Evolutionary conservation across 2,888 invertebrate genomes (phyloP), one percentile per base, ranked within the genome.

Genomic region (Trichopoda pennipes): DNA sequence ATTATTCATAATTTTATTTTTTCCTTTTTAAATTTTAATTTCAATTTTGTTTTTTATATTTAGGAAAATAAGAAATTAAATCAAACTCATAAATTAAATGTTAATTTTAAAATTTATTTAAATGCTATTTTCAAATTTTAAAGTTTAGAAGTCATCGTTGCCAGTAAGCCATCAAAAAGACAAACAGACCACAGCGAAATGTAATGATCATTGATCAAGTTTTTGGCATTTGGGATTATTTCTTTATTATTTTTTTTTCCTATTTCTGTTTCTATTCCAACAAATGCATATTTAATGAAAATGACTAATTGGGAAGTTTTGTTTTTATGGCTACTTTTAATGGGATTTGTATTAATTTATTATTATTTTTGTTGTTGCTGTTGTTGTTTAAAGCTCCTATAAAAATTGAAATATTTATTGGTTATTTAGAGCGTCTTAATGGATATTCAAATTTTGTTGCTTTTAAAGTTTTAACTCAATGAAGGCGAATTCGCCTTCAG

Each of bases 261-360:
- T 49, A 44, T 35, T 19, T 19, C 4, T 64, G 21, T 38, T 35
- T 53, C 55, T 49, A 23, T 61, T 23, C 47, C 9, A 64, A 61
- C 66, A 60, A 72, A 70, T 81, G 78, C 78, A 82, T 82, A 75
- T 79, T 79, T 76, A 79, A 72, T 76, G 66, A 75, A n/a, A 82
- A 82, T 82, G 72, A 82, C 82, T 82, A 82, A 79, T 82, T 79
- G 81, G 81, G 75, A 82, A 75, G 78, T 82, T 82, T 82, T 70
- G 64, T 61, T 79, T 82, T 82, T 82, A 79, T 82, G 66, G 68
- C 75, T 56, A 38, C 75, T 79, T 76, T 82, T 79, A 82, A 79
- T 82, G 72, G 79, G 79, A 82, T 82, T 82, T 82, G 82, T 79
- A 82, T 82, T 79, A 75, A 82, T 82, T 82, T 76, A 63, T 76